Conservation (phyloP, 1,140 invertebrate species). For the Andrena cerasifolii region DNA sequence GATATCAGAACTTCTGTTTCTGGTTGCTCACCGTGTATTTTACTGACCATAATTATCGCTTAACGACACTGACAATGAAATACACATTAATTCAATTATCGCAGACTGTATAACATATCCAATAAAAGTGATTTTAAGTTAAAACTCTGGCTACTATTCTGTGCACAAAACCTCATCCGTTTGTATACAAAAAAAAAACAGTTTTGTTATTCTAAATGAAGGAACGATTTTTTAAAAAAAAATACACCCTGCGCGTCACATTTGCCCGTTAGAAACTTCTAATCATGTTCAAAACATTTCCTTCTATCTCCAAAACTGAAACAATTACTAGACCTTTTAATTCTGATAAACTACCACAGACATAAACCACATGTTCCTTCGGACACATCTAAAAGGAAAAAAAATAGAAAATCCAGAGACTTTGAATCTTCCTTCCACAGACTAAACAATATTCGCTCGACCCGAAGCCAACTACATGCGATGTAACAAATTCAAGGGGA, state of each 20-base stretch:
- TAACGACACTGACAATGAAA: constrained; percentile 36
- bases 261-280: too few species aligned
- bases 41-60: constrained; percentile 41
- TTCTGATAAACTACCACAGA: too few species aligned
- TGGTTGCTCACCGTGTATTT: too few species aligned
- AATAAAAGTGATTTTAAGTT: constrained; percentile 38
- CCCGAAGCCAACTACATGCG: background rate
- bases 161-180: background rate
- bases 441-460: background rate
- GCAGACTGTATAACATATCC: constrained; percentile 25
- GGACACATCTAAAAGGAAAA: background rate
- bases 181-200: background rate
- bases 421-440: background rate
- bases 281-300: too few species aligned
- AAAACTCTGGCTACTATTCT: background rate
- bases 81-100: constrained; percentile 25
- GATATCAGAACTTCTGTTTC: too few species aligned
- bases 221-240: background rate
- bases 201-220: background rate
- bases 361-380: too few species aligned
- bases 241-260: too few species aligned
- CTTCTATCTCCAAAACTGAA: too few species aligned
- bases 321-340: too few species aligned
- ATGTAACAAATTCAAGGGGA: background rate
- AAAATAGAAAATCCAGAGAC: background rate